phyloP scores from a whole-genome alignment of 2,113 vertebrate genomes.

The Mobula birostris region DNA sequence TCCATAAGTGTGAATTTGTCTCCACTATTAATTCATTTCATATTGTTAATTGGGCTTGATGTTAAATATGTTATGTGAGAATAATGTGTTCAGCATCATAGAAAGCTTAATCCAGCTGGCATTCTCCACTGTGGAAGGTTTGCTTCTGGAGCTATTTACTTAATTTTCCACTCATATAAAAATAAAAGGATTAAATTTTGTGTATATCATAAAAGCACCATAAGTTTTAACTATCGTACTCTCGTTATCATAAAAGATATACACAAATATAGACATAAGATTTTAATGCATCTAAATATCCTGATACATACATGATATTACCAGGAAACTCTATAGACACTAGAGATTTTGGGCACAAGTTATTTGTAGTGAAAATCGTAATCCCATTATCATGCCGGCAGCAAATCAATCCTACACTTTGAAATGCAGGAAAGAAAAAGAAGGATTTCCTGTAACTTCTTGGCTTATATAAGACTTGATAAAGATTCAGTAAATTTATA shows the following conservation, averaged over 20 bases:
- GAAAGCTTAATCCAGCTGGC: not conserved
- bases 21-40: slow-evolving; percentile 20
- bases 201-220: not conserved
- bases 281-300: not conserved
- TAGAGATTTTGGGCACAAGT: not conserved
- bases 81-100: not conserved
- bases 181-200: not conserved
- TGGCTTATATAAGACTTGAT: not conserved
- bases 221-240: not conserved
- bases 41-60: slow-evolving; percentile 13
- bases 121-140: not conserved
- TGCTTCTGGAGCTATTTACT: not conserved
- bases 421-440: not conserved
- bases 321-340: not conserved
- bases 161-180: not conserved
- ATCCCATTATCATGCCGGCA: not conserved
- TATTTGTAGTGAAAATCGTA: not conserved
- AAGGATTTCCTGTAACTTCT: not conserved
- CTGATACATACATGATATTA: not conserved
- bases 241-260: not conserved
- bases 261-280: not conserved
- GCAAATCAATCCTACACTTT: not conserved
- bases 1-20: not conserved
- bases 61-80: slow-evolving; percentile 21
- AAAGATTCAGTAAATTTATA: not conserved